phyloP scores from a whole-genome alignment of 1,140 invertebrate species.

The Cotesia vestalis region DNA sequence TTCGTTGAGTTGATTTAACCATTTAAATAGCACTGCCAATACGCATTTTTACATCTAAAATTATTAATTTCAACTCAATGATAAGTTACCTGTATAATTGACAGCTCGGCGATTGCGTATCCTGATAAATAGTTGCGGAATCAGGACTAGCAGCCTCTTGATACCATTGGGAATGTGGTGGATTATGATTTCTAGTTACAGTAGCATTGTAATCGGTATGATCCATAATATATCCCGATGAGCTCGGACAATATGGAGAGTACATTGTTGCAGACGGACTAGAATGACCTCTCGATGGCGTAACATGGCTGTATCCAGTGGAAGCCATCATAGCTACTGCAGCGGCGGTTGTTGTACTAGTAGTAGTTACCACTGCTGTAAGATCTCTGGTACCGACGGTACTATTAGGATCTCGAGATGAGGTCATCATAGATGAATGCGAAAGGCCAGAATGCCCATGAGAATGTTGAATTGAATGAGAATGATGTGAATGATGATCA shows the following conservation, averaged over 20 bases:
- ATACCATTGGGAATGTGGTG: constrained; percentile 59
- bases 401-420: constrained; percentile 66
- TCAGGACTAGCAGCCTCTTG: constrained; percentile 62
- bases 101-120: constrained; percentile 61
- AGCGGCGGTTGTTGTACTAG: constrained; percentile 54
- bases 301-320: constrained; percentile 67
- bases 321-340: constrained; percentile 64
- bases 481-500: constrained; percentile 65
- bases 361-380: constrained; percentile 47
- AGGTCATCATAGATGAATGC: constrained; percentile 66
- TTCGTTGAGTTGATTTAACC: background rate
- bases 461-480: constrained; percentile 66
- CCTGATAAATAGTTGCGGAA: constrained; percentile 59
- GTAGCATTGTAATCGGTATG: constrained; percentile 60
- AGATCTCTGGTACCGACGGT: constrained; percentile 59
- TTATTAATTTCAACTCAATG: background rate
- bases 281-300: constrained; percentile 64
- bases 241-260: constrained; percentile 65
- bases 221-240: constrained; percentile 65
- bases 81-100: constrained; percentile 58
- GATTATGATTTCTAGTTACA: constrained; percentile 50
- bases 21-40: too few species aligned
- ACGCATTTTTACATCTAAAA: too few species aligned
- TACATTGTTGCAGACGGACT: constrained; percentile 67
- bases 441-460: constrained; percentile 60